These are phyloP conservation scores for Plebejus anna DNA, from an alignment of 2,888 invertebrate species.

Conservation along the genomic window DNA sequence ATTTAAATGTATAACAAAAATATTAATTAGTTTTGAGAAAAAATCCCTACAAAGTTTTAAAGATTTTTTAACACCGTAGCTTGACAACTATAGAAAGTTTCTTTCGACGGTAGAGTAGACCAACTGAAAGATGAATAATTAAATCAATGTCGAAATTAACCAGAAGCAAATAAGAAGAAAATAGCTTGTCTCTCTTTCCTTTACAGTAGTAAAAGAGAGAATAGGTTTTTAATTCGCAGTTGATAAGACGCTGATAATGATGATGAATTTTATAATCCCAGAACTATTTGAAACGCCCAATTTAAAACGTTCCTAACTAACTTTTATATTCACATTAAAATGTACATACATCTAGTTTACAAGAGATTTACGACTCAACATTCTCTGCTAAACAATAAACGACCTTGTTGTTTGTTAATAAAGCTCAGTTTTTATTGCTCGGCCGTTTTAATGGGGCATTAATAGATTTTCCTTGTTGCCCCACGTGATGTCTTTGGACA, in stretches of 20 bases:
- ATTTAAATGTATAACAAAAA: background rate
- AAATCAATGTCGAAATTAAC: too few relatives aligned
- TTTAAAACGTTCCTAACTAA: constrained; percentile 16
- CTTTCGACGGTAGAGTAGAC: too few relatives aligned
- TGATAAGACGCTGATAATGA: background rate
- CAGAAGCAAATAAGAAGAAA: too few relatives aligned
- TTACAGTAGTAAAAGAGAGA: background rate
- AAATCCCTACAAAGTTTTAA: background rate
- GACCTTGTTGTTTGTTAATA: constrained; percentile 9
- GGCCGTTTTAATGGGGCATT: background rate
- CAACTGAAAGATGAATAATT: too few relatives aligned
- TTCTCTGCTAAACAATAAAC: constrained; percentile 22
- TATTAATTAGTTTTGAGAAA: background rate
- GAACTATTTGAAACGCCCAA: constrained; percentile 4
- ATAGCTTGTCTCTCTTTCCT: too few relatives aligned
- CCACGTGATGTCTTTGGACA: background rate
- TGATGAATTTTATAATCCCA: background rate
- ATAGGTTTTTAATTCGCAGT: background rate
- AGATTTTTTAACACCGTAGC: too few relatives aligned
- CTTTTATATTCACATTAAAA: constrained; percentile 29
- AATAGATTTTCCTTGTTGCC: background rate
- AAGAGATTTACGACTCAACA: constrained; percentile 34
- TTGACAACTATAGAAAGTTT: too few relatives aligned
- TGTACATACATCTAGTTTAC: constrained; percentile 31
- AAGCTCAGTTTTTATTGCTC: background rate